Percentiles rank a stretch among this genome's conserved stretches.
These are phyloP conservation scores for Urophycis tenuis DNA, from an alignment of 2,797 vertebrate species.

Conservation along the genomic window DNA sequence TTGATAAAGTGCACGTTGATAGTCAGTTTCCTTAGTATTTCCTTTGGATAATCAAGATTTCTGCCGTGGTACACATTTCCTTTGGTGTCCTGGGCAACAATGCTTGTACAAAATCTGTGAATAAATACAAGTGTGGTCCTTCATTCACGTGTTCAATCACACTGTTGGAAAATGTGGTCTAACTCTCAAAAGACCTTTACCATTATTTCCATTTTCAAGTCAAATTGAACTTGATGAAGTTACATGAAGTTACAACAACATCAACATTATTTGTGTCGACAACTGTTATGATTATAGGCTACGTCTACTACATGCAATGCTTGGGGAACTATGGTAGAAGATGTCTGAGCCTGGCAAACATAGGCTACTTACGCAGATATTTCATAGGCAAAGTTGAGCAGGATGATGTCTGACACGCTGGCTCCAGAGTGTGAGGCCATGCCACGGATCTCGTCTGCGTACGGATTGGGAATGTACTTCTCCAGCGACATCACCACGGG, in stretches of 20 bases:
- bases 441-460: conserved; percentile 78
- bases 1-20: conserved; percentile 76
- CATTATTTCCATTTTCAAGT: no score
- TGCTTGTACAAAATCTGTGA: conserved; percentile 87
- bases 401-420: conserved; percentile 71
- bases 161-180: no score
- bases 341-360: not conserved
- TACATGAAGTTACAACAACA: no score
- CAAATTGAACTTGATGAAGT: no score
- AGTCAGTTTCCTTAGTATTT: conserved; percentile 77
- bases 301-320: no score
- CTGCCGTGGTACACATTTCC: conserved; percentile 86
- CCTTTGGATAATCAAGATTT: conserved; percentile 83
- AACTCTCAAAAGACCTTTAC: no score
- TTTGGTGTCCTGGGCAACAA: conserved; percentile 80
- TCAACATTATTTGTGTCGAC: no score
- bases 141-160: not conserved
- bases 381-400: conserved; percentile 90
- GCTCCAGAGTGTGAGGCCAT: conserved; percentile 63
- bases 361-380: conserved; percentile 76
- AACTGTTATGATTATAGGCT: no score
- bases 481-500: conserved; percentile 64
- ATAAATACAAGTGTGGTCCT: not conserved
- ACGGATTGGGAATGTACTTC: conserved; percentile 74
- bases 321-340: not conserved